A percentile compares a stretch with the other conserved stretches of the same genome.
Evolutionary conservation across 2,113 vertebrate genomes (phyloP).

Genomic region (Dicrurus megarhynchus): DNA sequence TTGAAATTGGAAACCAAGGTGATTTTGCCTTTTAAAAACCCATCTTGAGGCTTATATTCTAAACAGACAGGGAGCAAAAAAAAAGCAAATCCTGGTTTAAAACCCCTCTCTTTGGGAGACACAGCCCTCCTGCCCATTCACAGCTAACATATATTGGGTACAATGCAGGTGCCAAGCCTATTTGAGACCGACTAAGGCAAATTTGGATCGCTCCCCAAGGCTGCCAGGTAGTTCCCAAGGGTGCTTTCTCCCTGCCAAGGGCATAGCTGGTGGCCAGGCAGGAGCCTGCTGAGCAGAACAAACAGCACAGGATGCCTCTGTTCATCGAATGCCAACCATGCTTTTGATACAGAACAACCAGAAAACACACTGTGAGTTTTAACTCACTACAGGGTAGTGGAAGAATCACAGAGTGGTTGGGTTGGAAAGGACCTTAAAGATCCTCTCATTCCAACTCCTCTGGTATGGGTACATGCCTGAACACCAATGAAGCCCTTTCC

Average conservation of each 20-base stretch:
- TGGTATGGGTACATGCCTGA: background rate
- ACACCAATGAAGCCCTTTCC: background rate
- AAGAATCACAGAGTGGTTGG: background rate
- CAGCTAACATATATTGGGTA: background rate
- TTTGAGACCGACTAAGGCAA: accelerated
- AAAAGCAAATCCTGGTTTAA: background rate
- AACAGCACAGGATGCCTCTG: background rate
- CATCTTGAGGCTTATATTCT: background rate
- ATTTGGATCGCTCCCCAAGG: background rate
- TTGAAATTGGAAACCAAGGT: background rate
- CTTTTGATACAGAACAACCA: background rate
- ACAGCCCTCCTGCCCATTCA: background rate
- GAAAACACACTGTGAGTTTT: background rate
- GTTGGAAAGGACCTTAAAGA: background rate
- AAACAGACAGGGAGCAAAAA: background rate
- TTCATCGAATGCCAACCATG: background rate
- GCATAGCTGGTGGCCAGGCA: background rate
- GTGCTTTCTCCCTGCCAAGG: background rate
- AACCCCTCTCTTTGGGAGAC: background rate
- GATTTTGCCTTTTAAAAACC: background rate
- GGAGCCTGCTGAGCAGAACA: background rate
- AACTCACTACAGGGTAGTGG: background rate
- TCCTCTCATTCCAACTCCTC: background rate
- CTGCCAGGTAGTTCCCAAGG: background rate
- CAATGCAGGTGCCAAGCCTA: background rate